Evolutionary conservation across 2,888 invertebrate species (phyloP).

Genomic region (Colletes collaris): DNA sequence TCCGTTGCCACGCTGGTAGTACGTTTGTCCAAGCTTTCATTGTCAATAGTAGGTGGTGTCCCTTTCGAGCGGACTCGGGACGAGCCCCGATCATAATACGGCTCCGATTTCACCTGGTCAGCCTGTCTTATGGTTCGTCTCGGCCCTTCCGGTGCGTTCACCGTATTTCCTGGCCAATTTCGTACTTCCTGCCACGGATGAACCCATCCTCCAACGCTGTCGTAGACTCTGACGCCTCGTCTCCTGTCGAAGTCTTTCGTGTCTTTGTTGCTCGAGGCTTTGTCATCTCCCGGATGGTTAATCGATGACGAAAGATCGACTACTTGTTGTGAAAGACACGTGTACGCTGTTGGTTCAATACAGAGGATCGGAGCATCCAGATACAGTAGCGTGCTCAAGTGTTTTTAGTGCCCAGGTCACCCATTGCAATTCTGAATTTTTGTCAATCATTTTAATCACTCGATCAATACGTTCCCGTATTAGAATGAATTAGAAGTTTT

Average conservation of each 20-base stretch:
- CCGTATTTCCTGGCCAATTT: conserved; percentile 64
- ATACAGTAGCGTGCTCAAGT: background rate
- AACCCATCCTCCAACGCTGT: conserved; percentile 26
- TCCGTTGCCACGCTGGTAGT: conserved; percentile 21
- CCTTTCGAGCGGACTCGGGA: conserved; percentile 38
- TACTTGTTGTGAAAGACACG: background rate
- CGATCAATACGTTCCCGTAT: too few species aligned
- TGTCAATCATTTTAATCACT: too few species aligned
- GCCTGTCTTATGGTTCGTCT: conserved; percentile 16
- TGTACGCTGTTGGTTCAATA: background rate
- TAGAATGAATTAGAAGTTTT: too few species aligned
- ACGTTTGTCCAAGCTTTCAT: conserved; percentile 62
- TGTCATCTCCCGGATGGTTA: background rate
- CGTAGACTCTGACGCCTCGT: conserved; percentile 3
- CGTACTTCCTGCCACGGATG: conserved; percentile 50
- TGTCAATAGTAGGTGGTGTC: conserved; percentile 62
- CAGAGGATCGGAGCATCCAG: background rate
- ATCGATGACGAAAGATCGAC: background rate
- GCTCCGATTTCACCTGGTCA: conserved; percentile 63
- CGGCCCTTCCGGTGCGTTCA: conserved; percentile 50
- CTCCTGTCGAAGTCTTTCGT: background rate
- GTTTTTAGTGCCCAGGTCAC: too few species aligned
- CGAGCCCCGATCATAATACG: conserved; percentile 62
- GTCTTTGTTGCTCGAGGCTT: background rate
- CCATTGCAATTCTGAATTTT: too few species aligned